phyloP scores from a whole-genome alignment of 2,888 invertebrate species.

The Philaethria dido region DNA sequence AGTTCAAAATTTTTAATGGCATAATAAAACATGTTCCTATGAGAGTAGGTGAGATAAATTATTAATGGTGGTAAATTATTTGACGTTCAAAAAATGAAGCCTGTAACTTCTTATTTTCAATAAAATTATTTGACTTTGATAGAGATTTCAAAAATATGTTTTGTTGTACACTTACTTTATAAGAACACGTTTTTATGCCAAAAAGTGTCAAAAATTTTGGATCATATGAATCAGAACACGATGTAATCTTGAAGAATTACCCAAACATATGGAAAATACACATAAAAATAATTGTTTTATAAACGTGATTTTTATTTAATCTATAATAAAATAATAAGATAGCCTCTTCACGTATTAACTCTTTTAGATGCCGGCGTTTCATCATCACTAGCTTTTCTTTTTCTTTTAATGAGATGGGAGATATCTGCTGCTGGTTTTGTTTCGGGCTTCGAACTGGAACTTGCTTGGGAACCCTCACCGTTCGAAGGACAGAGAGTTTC shows the following conservation, averaged over 20 bases:
- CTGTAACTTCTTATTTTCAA: too few relatives aligned
- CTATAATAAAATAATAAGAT: conserved; percentile 3
- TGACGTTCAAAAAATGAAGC: too few relatives aligned
- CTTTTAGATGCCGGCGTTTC: conserved; percentile 85
- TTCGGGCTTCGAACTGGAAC: conserved; percentile 53
- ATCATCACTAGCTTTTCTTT: conserved; percentile 88
- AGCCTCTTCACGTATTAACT: conserved; percentile 65
- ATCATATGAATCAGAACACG: too few relatives aligned
- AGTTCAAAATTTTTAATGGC: too few relatives aligned
- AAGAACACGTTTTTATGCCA: too few relatives aligned
- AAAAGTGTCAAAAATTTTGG: too few relatives aligned
- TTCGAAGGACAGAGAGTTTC: conserved; percentile 65
- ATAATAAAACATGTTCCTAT: too few relatives aligned
- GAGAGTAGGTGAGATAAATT: too few relatives aligned
- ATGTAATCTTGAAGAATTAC: not conserved
- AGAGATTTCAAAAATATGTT: too few relatives aligned
- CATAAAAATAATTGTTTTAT: not conserved
- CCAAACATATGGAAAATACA: not conserved
- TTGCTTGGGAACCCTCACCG: conserved; percentile 52
- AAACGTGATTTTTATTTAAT: not conserved
- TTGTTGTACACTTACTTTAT: too few relatives aligned
- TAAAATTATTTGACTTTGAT: too few relatives aligned
- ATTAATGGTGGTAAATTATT: too few relatives aligned
- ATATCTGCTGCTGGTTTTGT: conserved; percentile 89
- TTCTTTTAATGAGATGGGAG: conserved; percentile 91